Evolutionary conservation across 2,797 vertebrate genomes (phyloP), one percentile per base, ranked within the genome.

Genomic region (Pangasius krempfi): DNA sequence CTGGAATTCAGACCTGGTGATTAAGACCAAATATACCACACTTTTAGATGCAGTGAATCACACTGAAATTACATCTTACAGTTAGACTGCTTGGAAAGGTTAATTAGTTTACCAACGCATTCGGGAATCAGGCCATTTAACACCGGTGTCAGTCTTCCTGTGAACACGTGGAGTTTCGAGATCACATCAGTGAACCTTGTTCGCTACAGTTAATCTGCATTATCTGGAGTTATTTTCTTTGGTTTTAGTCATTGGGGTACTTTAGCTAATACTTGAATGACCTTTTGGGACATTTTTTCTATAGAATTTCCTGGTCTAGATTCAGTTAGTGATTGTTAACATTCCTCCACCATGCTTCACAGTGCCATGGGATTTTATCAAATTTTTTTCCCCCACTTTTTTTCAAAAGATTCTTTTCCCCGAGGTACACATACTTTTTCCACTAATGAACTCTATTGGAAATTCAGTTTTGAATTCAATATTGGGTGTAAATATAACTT

Each of bases 81-180:
- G 60, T 76, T 78, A 50, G 18, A 85, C 80, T 89, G 73, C 54
- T 89, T 87, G 88, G 44, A 85, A 88, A 84, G 86, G 75, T 89
- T 89, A 82, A 89, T 93, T 91, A 91, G 54, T 88, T 85, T 3
- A 87, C 62, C 62, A 37, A 84, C 87, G 0, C 52, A 62, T 89
- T 92, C 56, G 79, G 91, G 88, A 93, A 87, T 93, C 89, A 87
- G 44, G 70, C 80, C 10, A 81, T 91, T 92, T 90, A 85, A 83
- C 68, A 30, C 73, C 84, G 76, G 89, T 81, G 89, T 91, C 90
- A 81, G 37, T 87, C 47, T 50, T 68, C 86, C 91, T 92, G 72
- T 60, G 37, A 64, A 16, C 33, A 27, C 56, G 2, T 37, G 1
- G 66, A 79, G 75, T 33, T 16, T n/a, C 25, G 52, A 80, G 30